Evolutionary conservation across 2,113 vertebrate genomes (phyloP), one percentile per base, ranked within the genome.

Genomic region (Perca fluviatilis): DNA sequence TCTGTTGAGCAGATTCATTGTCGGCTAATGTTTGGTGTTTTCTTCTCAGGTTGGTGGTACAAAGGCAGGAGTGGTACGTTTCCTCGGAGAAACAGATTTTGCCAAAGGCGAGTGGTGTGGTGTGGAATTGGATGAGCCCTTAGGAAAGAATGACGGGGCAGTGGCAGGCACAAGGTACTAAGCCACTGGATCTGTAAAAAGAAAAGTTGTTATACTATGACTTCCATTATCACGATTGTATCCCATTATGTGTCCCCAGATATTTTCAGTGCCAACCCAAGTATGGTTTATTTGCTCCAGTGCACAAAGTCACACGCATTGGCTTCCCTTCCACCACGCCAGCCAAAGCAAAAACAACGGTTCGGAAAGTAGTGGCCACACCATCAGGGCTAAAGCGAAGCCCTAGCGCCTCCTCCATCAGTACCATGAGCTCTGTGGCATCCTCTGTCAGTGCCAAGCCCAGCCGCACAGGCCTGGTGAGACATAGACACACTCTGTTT

Each of bases 71-170:
- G 98, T 99, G 0, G 97, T 99, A 23, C 98, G 98, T 36, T 99
- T 99, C 76, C 90, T 99, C 43, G 98, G 98, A n/a, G 98, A 99
- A 90, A 98, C 98, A 0, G 98, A 99, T 92, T 99, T 99, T 88
- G 98, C 98, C 36, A 99, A 99, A 92, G 98, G 98, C 30, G 98
- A 99, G 5, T 99, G 98, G 98, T 99, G 98, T 54, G 98, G 98
- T 0, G 98, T 99, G 14, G 98, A 99, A 75, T 87, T 99, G 68
- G 98, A 99, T 21, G 98, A 99, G 51, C 98, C 98, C 3, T 94
- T 99, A 25, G 98, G 98, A 46, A 99, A 99, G 93, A 99, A 99
- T 0, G 98, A 99, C 10, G 98, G 98, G 23, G 98, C 98, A 0
- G 98, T 99, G 63, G 98, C 98, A 73, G 98, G 98, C 91, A 99